Base-by-base conservation (phyloP, 2,888 invertebrate genomes). In the Selenia dentaria region DNA sequence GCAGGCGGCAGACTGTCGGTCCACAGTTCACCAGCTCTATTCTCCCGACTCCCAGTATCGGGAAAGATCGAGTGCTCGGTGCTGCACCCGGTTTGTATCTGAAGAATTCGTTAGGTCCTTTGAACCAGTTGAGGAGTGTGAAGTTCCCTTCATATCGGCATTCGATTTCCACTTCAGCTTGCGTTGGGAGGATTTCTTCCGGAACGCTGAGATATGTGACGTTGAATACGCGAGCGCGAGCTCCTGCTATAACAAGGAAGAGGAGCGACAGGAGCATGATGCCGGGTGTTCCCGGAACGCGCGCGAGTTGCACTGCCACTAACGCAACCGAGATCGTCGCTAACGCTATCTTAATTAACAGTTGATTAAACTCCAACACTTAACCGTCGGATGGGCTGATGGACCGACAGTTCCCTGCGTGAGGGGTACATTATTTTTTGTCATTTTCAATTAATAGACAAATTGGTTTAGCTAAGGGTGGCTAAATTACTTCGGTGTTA, bases 281-380 rank as follows among this genome's bases (percentile, higher is more conserved):
- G 79, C 64, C 79, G 79, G 37, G 47, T 41, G 41, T 9, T 36
- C 35, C 64, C 78, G 57, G 67, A 66, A 56, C 73, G 79, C 77
- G 72, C 70, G 78, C 83, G 67, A 70, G 68, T 72, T 70, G 65
- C 72, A 85, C 87, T 87, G 85, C 68, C 70, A 70, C 74, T 64
- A 65, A 54, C 59, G 46, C 62, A 52, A 58, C 67, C 64, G 74
- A 64, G 41, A 24, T 65, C 67, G 64, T 71, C 70, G 69, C 71
- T 72, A 74, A 73, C 81, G 69, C 77, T 67, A 64, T 75, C 83
- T 87, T 86, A 89, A 90, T 90, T 89, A 88, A 75, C 84, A 79
- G 87, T 87, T 88, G 84, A 87, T 82, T 90, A 88, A 88, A 78
- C 88, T 79, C 79, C 72, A 72, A 85, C 87, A 88, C 87, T 89